Base-by-base conservation (phyloP, 2,888 invertebrate species). In the Dryococelus australis region DNA sequence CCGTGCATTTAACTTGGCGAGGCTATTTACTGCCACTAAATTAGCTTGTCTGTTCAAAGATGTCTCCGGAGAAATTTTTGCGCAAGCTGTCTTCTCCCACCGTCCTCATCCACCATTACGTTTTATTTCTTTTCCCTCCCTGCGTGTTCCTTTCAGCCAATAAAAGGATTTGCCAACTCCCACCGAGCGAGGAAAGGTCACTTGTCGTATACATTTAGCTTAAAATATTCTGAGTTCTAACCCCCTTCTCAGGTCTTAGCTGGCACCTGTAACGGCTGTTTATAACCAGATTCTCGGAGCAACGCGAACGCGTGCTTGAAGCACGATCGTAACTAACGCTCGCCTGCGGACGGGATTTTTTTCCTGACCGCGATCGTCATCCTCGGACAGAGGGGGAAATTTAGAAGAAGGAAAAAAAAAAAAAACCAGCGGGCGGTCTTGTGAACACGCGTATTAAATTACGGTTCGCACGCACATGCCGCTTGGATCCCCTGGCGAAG, bases 181-280 rank as follows among this genome's bases (percentile, higher is more conserved):
- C n/a, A 20, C 65, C 20, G 65, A 16, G 47, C 47, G 4, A 47
- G 47, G 28, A 35, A 83, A 83, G 83, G 83, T 83, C 83, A 83
- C 83, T 35, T 83, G 83, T 83, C 83, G 43, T 43, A 83, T 83
- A 43, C 28, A 24, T 83, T 28, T 83, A 83, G 83, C 83, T 28
- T 83, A 83, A 83, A 28, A 83, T 83, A 83, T 35, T 28, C 28
- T 28, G n/a, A 65, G 65, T 20, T n/a, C 20, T 24, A 5, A 6
- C 65, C 20, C 24, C 20, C n/a, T 65, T 16, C 65, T 16, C 65
- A 8, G 10, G 16, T 16, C 65, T 65, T 20, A 6, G 65, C 24
- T 13, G 65, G 65, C 65, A 65, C 65, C 65, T 65, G 65, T 65
- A 24, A 65, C 20, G 65, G 65, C 16, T 65, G 65, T 65, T 65